Evolutionary conservation across 2,113 vertebrate species (phyloP), one percentile per base, ranked within the genome.

Genomic region (Astatotilapia flaviijosephi): DNA sequence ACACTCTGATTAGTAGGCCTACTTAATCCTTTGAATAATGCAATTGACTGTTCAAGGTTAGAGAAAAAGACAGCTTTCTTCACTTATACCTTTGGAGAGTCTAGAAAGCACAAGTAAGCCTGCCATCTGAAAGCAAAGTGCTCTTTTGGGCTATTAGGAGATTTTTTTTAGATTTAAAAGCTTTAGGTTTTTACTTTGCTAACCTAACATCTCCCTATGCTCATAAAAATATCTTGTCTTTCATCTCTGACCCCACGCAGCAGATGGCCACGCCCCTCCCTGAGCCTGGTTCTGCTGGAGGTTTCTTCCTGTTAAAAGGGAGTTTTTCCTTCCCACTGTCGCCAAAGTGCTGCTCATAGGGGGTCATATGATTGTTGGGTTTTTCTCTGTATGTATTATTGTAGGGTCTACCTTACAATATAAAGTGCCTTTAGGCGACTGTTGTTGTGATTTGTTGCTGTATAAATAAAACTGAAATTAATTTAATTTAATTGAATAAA

Each of bases 231-330:
- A 58, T 58, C 26, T 3, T 9, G 14, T 58, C 14, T 58, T 58
- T 0, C 26, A 0, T 58, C 26, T 15, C 55, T 58, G 14, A 58
- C 26, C 26, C 56, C 56, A 58, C 3, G 0, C 55, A 17, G 56
- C 56, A 60, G 28, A 60, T 60, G 5, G 14, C 56, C 14, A 8
- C 3, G 5, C 26, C 26, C 56, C 56, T 33, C 15, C 56, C 28
- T 60, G 28, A 19, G 8, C 28, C 28, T 10, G 28, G 28, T 60
- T 33, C 56, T 60, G 28, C 1, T 0, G 2, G 56, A 60, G 28
- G 15, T 60, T 33, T 60, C 28, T 60, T 60, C 56, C 28, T 62
- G 58, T 62, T 62, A 11, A 19, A 62, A 62, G 1, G 2, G 9
- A 33, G 15, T 62, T 62, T 62, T 62, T 19, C 28, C 28, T 62